These are phyloP conservation scores for Ursus arctos DNA, from an alignment of 2,113 vertebrate genomes.

Conservation along the genomic window DNA sequence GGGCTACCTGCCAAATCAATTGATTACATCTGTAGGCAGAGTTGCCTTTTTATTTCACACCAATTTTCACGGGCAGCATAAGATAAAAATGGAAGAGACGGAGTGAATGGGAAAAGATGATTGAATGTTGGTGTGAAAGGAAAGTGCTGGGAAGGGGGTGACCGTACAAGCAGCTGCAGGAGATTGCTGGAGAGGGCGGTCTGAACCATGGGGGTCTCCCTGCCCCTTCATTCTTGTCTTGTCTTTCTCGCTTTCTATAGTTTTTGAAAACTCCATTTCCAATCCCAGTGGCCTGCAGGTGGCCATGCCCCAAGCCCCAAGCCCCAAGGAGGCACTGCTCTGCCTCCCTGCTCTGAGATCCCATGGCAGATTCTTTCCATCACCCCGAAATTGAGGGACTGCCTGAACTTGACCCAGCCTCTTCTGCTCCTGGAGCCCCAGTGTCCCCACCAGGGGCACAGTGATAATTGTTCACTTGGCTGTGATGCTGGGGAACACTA, in stretches of 20 bases:
- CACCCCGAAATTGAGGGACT: neutral
- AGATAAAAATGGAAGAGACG: conserved; percentile 84
- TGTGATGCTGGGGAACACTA: rapidly evolving
- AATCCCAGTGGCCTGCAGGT: neutral
- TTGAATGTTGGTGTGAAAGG: conserved; percentile 69
- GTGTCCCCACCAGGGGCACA: neutral
- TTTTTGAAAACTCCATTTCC: neutral
- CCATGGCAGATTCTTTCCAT: neutral
- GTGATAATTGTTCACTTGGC: neutral
- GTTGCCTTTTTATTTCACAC: conserved; percentile 90
- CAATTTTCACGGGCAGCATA: conserved; percentile 87
- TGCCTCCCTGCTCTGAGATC: rapidly evolving
- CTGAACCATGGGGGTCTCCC: neutral
- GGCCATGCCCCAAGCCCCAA: neutral
- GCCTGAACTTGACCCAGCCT: neutral
- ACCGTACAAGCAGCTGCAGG: rapidly evolving
- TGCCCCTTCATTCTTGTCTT: neutral
- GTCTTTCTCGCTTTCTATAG: neutral
- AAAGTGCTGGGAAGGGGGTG: rapidly evolving
- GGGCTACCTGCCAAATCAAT: conserved; percentile 87
- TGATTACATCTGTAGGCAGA: conserved; percentile 88
- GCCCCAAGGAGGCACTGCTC: rapidly evolving
- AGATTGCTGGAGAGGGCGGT: rapidly evolving
- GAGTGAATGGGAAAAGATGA: conserved; percentile 68
- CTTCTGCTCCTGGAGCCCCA: neutral